Evolutionary conservation across 1,140 invertebrate genomes (phyloP).

Genomic region (Nymphalis io): DNA sequence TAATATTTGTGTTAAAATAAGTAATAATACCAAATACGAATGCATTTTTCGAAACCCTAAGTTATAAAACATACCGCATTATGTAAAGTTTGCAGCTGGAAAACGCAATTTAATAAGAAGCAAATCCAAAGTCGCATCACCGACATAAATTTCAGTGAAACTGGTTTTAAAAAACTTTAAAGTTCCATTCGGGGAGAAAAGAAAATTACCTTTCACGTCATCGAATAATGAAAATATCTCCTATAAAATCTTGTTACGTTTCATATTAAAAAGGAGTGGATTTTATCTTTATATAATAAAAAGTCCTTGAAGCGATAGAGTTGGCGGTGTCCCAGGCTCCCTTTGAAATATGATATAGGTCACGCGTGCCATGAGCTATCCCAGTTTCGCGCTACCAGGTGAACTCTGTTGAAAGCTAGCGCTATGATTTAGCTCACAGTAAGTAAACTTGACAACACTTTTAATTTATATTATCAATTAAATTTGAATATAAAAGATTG

Average conservation of each 20-base stretch:
- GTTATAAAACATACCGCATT: conserved; percentile 1
- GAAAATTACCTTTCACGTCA: conserved; percentile 25
- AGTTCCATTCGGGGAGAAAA: conserved; percentile 19
- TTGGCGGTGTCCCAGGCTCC: conserved; percentile 66
- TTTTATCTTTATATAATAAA: conserved; percentile 43
- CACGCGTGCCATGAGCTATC: conserved; percentile 50
- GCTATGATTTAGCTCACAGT: conserved; percentile 4
- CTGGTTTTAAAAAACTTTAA: conserved; percentile 25
- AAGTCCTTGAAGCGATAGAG: conserved; percentile 47
- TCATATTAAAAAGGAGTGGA: conserved; percentile 28
- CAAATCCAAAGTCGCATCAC: conserved; percentile 12
- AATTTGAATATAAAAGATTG: not conserved
- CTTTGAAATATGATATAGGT: conserved; percentile 63
- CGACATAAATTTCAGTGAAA: conserved; percentile 32
- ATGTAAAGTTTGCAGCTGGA: conserved; percentile 10
- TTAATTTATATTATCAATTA: not conserved
- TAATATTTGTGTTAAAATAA: too few relatives aligned
- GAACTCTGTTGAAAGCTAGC: conserved; percentile 21
- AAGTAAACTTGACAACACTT: not conserved
- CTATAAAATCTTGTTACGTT: conserved; percentile 19
- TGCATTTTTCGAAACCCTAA: not conserved
- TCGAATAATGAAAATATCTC: conserved; percentile 21
- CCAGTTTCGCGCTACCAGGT: conserved; percentile 26
- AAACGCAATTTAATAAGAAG: conserved; percentile 32
- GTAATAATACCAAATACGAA: too few relatives aligned